Evolutionary conservation across 2,888 invertebrate species (phyloP).

Genomic region (Agrypnus murinus): DNA sequence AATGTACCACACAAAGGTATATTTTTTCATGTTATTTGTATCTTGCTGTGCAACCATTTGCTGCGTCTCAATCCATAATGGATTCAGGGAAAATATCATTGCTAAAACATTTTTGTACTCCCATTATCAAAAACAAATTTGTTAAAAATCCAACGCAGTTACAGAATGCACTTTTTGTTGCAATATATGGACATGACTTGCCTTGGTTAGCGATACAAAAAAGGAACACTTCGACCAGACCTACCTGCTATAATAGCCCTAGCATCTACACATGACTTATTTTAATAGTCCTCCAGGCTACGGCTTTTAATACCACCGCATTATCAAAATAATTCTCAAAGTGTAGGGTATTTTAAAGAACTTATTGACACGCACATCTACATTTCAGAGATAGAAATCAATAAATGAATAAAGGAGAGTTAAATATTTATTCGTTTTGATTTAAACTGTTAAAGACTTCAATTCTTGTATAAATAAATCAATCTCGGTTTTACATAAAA

Average conservation of each 20-base stretch:
- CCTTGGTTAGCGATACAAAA: conserved; percentile 37
- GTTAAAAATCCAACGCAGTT: conserved; percentile 46
- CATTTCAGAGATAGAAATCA: conserved; percentile 2
- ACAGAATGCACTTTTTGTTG: conserved; percentile 47
- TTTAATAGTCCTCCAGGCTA: conserved; percentile 42
- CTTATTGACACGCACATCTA: conserved; percentile 26
- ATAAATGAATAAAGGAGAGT: conserved; percentile 2
- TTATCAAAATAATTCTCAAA: conserved; percentile 45
- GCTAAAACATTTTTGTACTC: conserved; percentile 48
- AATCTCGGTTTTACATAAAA: no score
- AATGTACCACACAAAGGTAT: conserved; percentile 41
- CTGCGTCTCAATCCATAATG: conserved; percentile 50
- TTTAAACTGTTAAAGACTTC: no score
- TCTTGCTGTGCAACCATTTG: conserved; percentile 50
- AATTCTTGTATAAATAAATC: no score
- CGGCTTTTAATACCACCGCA: conserved; percentile 38
- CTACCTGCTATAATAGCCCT: conserved; percentile 47
- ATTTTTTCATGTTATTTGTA: conserved; percentile 46
- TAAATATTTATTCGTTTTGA: no score
- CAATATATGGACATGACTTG: conserved; percentile 45
- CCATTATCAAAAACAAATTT: conserved; percentile 49
- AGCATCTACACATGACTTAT: conserved; percentile 47
- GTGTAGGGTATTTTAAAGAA: conserved; percentile 30
- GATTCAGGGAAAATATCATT: conserved; percentile 50
- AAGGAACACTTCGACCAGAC: conserved; percentile 42